Evolutionary conservation across 1,140 invertebrate species (phyloP).

Genomic region (Brachystomella parvula): DNA sequence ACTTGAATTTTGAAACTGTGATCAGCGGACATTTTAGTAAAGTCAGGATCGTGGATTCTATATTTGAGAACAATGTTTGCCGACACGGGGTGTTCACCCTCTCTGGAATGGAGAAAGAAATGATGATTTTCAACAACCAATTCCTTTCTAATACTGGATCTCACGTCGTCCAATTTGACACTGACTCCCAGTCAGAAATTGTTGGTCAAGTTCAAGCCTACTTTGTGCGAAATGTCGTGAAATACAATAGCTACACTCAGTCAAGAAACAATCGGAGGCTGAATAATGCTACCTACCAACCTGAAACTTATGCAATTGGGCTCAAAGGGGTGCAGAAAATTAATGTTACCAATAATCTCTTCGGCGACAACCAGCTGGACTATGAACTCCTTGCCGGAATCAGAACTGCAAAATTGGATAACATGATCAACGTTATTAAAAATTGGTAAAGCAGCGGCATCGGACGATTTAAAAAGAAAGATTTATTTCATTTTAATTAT

Average conservation of each 20-base stretch:
- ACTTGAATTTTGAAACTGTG: slow-evolving; percentile 72
- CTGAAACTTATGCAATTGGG: slow-evolving; percentile 74
- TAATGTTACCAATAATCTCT: slow-evolving; percentile 78
- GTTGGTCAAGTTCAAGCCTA: slow-evolving; percentile 68
- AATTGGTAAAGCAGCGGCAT: slow-evolving; percentile 62
- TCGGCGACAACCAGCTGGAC: slow-evolving; percentile 75
- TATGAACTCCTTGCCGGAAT: slow-evolving; percentile 91
- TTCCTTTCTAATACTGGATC: slow-evolving; percentile 73
- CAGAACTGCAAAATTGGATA: slow-evolving; percentile 75
- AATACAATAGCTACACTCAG: slow-evolving; percentile 55
- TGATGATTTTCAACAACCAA: slow-evolving; percentile 62
- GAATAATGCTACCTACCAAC: slow-evolving; percentile 44
- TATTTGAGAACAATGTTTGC: slow-evolving; percentile 78
- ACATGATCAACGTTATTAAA: slow-evolving; percentile 74
- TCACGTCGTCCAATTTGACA: slow-evolving; percentile 81
- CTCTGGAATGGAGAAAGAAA: slow-evolving; percentile 92
- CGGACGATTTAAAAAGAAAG: too few relatives aligned
- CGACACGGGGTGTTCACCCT: slow-evolving; percentile 72
- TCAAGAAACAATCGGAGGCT: slow-evolving; percentile 20
- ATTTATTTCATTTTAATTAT: neutral
- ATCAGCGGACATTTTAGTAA: slow-evolving; percentile 86
- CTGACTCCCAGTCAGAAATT: slow-evolving; percentile 88
- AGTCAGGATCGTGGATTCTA: slow-evolving; percentile 66
- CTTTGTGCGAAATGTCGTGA: slow-evolving; percentile 71
- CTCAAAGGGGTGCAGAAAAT: slow-evolving; percentile 93